These are phyloP conservation scores for Mythimna loreyi DNA, from an alignment of 2,888 invertebrate genomes.

Conservation along the genomic window DNA sequence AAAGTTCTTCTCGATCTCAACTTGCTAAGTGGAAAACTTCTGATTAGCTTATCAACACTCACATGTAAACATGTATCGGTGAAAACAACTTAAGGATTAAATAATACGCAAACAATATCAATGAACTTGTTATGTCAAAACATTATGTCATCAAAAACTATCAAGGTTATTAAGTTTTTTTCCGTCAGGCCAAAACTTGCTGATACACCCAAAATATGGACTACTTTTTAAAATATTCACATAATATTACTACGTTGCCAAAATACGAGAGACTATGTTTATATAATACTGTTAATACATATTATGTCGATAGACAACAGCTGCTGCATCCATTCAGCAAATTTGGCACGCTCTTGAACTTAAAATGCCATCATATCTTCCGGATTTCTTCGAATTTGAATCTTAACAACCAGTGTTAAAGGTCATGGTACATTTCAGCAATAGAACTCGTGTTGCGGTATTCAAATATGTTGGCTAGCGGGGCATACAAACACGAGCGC, in stretches of 20 bases:
- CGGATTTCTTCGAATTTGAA: constrained; percentile 54
- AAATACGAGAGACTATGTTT: constrained; percentile 41
- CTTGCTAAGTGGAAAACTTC: constrained; percentile 44
- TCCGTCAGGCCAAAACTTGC: not conserved
- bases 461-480: constrained; percentile 67
- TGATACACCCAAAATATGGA: constrained; percentile 6
- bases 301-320: constrained; percentile 63
- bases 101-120: not conserved
- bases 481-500: constrained; percentile 65
- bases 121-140: not conserved
- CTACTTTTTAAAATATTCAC: constrained; percentile 8
- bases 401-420: constrained; percentile 63
- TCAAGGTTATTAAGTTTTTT: not conserved
- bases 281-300: constrained; percentile 48
- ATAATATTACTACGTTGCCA: constrained; percentile 37
- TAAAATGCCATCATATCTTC: constrained; percentile 47
- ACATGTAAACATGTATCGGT: constrained; percentile 10
- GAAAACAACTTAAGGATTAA: constrained; percentile 7
- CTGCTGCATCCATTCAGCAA: constrained; percentile 66
- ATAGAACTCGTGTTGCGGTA: constrained; percentile 47
- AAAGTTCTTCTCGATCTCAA: constrained; percentile 40
- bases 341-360: constrained; percentile 70
- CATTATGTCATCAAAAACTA: constrained; percentile 4
- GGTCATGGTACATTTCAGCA: constrained; percentile 44
- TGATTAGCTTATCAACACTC: constrained; percentile 42